Conservation (phyloP, 1,140 invertebrate species). For the Musca vetustissima region DNA sequence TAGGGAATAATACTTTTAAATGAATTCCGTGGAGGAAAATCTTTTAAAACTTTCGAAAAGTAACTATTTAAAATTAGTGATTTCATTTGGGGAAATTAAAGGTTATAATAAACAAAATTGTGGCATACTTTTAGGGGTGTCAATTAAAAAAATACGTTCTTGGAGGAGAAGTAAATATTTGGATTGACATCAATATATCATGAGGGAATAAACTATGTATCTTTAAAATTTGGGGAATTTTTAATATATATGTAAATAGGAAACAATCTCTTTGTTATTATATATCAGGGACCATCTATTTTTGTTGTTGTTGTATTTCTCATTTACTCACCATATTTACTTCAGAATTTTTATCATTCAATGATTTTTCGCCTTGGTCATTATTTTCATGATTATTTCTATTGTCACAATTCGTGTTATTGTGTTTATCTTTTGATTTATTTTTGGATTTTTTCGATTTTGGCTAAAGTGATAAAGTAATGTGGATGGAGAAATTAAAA, state of each 20-base stretch:
- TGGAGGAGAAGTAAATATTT: not conserved
- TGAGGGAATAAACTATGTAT: not conserved
- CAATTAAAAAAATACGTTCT: not conserved
- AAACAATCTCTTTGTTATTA: too few species aligned
- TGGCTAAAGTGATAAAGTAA: conserved; percentile 18
- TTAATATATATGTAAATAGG: too few species aligned
- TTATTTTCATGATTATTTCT: conserved; percentile 48
- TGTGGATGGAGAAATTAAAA: conserved; percentile 4
- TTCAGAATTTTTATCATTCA: conserved; percentile 48
- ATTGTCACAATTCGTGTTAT: conserved; percentile 47
- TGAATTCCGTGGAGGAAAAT: too few species aligned
- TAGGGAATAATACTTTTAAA: too few species aligned
- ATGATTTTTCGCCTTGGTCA: conserved; percentile 27
- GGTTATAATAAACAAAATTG: not conserved
- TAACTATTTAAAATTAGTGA: too few species aligned
- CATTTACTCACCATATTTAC: conserved; percentile 51
- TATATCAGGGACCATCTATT: not conserved
- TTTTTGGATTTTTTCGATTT: conserved; percentile 33
- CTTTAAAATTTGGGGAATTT: not conserved
- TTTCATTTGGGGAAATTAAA: too few species aligned
- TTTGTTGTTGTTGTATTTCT: not conserved
- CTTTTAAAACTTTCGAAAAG: too few species aligned
- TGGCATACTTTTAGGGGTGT: not conserved
- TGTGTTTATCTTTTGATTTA: conserved; percentile 51
- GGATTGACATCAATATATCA: not conserved